Evolutionary conservation across 2,888 invertebrate species (phyloP).

Genomic region (Pachliopta kotzebuea): DNA sequence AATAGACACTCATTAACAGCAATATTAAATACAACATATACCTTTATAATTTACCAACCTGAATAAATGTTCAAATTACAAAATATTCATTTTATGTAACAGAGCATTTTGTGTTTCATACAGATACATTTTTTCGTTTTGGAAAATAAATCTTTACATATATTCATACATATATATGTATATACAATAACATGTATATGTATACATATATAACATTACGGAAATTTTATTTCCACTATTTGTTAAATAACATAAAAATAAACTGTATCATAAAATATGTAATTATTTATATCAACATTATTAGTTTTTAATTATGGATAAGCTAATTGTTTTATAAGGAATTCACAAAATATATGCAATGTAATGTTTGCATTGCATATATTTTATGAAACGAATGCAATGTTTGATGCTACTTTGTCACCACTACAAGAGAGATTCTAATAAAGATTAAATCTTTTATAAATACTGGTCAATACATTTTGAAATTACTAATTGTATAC

Average conservation of each 20-base stretch:
- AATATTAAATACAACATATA: neutral
- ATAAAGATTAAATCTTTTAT: neutral
- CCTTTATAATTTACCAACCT: neutral
- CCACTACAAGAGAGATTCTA: neutral
- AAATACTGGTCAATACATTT: slow-evolving; percentile 26
- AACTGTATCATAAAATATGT: neutral
- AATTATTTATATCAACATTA: neutral
- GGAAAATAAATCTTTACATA: neutral
- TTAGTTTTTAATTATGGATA: neutral
- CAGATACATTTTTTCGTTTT: neutral
- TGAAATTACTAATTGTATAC: slow-evolving; percentile 31
- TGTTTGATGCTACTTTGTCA: neutral
- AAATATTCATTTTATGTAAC: neutral
- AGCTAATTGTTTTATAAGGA: neutral
- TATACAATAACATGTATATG: too few species aligned
- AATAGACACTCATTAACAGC: slow-evolving; percentile 15
- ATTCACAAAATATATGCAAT: neutral
- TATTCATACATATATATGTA: neutral
- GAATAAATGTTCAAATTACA: slow-evolving; percentile 1
- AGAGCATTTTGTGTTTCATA: neutral
- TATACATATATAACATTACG: neutral
- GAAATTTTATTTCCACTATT: neutral
- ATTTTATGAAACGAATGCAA: neutral
- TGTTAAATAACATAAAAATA: neutral
- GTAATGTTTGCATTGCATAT: neutral